Conservation (phyloP, 2,888 invertebrate species). For the Syritta pipiens region DNA sequence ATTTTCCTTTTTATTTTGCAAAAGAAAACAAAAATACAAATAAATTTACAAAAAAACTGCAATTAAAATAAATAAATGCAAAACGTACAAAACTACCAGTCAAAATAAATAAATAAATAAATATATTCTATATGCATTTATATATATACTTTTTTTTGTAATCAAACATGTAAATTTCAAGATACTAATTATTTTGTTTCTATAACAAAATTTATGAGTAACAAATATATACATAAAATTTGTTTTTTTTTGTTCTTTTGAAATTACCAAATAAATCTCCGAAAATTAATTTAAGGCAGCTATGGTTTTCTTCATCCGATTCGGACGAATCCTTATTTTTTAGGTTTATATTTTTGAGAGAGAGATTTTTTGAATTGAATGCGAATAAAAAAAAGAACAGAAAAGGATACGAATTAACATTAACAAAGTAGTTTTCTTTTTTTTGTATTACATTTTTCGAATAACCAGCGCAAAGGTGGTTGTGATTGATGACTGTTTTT, state of each 20-base stretch:
- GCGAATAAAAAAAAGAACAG: slow-evolving; percentile 31
- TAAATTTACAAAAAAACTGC: too few species aligned
- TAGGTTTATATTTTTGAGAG: slow-evolving; percentile 36
- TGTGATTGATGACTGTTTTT: slow-evolving; percentile 15
- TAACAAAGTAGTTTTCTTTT: too few species aligned
- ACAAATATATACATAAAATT: slow-evolving; percentile 19
- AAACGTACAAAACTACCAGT: slow-evolving; percentile 43
- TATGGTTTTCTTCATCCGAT: slow-evolving; percentile 81
- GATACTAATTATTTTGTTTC: slow-evolving; percentile 13
- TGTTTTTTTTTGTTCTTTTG: slow-evolving; percentile 3
- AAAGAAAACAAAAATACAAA: too few species aligned
- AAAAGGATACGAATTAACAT: slow-evolving; percentile 59
- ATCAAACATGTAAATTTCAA: slow-evolving; percentile 2
- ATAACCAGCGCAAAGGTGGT: slow-evolving; percentile 36
- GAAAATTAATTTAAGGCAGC: slow-evolving; percentile 87
- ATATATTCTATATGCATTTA: slow-evolving; percentile 3
- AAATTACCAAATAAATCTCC: slow-evolving; percentile 84
- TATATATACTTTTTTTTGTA: neutral
- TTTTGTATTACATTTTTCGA: too few species aligned
- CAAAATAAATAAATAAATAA: slow-evolving; percentile 7
- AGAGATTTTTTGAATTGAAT: slow-evolving; percentile 33
- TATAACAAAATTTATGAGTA: slow-evolving; percentile 9
- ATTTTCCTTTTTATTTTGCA: neutral
- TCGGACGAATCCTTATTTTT: slow-evolving; percentile 70
- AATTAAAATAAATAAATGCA: slow-evolving; percentile 35